Evolutionary conservation across 2,113 vertebrate species (phyloP), one percentile per base, ranked within the genome.

Genomic region (Phrynosoma blainvillii): DNA sequence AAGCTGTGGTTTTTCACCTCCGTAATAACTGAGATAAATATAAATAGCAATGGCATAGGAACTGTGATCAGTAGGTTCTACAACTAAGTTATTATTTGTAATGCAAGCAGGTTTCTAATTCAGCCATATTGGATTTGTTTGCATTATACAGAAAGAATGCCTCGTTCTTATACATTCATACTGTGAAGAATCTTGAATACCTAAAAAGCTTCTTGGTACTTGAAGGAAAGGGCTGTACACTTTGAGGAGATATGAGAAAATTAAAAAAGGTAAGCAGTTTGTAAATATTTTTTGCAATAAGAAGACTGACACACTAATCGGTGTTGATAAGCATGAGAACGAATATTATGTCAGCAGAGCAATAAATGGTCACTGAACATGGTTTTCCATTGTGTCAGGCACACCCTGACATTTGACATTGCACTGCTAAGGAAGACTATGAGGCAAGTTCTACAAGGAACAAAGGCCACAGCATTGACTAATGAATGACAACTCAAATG

Each of bases 21-120:
- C 9, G 2, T 1, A n/a, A n/a, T 68, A 78, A 85, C 25, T 68
- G 18, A 66, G 59, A 68, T n/a, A 66, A 78, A 78, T 7, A 78
- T n/a, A 9, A 73, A 52, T 66, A 16, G 40, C 12, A 62, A 75
- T 82, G 23, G 59, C 18, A 52, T 2, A 82, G 40, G 40, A 82
- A 76, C 86, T 52, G 74, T 87, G 82, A 62, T 85, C 89, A n/a
- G 65, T 56, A 25, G 79, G 27, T 85, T 85, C 62, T 25, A 76
- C 59, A 70, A 65, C 54, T 84, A 94, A 91, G 73, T 88, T 25
- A 80, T 83, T 91, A 52, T 88, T 89, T 91, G 79, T 87, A 91
- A 76, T 83, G 36, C 59, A 90, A 23, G 73, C 85, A 59, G 27
- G 27, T 73, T 73, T 80, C 18, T 0, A 0, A 76, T 77, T 86